Evolutionary conservation across 53 echinoderm and acorn worm genomes (phyloP).

Genomic region (Crossaster papposus): DNA sequence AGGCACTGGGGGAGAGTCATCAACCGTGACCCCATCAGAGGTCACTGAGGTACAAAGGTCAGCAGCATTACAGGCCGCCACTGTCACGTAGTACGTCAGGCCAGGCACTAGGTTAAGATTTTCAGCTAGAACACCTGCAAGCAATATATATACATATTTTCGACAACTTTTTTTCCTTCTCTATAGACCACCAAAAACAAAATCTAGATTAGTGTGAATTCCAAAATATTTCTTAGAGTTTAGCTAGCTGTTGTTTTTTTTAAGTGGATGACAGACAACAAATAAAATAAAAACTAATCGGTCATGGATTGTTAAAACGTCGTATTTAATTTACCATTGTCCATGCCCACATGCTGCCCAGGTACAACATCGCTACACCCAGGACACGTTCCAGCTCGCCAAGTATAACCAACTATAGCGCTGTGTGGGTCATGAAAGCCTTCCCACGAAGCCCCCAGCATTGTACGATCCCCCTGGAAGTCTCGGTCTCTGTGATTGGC

Average conservation of each 20-base stretch:
- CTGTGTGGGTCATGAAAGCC: slow-evolving; percentile 61
- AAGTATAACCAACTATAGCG: slow-evolving; percentile 37
- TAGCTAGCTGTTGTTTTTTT: too few species aligned
- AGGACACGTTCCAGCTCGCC: slow-evolving; percentile 49
- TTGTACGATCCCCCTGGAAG: slow-evolving; percentile 39
- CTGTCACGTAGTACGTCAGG: slow-evolving; percentile 57
- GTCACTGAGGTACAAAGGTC: slow-evolving; percentile 66
- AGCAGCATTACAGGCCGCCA: slow-evolving; percentile 64
- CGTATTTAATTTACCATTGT: slow-evolving; percentile 37
- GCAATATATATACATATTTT: background rate
- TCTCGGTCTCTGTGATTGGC: slow-evolving; percentile 50
- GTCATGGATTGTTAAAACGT: background rate
- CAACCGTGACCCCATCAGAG: slow-evolving; percentile 68
- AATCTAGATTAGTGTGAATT: too few species aligned
- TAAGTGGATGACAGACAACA: background rate
- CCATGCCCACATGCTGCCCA: slow-evolving; percentile 52
- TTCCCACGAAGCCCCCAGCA: slow-evolving; percentile 55
- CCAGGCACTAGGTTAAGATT: slow-evolving; percentile 60
- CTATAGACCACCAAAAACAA: too few species aligned
- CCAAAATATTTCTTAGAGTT: too few species aligned
- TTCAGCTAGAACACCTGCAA: slow-evolving; percentile 22
- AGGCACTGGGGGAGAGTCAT: slow-evolving; percentile 55
- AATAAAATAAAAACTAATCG: too few species aligned
- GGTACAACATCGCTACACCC: slow-evolving; percentile 58
- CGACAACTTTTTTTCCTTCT: too few species aligned